Conservation (phyloP, 1,140 invertebrate species). For the Drosophila kohkoa region DNA sequence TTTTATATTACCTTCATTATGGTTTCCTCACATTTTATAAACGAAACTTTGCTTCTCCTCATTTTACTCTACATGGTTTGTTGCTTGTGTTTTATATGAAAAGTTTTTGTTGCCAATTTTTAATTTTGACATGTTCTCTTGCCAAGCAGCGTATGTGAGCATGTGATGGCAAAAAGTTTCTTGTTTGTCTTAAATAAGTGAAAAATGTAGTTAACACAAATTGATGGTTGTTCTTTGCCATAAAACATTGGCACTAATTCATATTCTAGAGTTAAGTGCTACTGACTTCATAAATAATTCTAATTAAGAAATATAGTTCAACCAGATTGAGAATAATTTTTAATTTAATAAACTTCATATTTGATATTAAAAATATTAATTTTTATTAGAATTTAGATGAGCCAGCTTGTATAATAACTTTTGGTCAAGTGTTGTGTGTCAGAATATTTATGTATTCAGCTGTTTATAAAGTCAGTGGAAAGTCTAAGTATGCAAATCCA, state of each 20-base stretch:
- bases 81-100: conserved; percentile 48
- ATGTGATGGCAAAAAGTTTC: conserved; percentile 18
- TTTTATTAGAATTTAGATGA: too few relatives aligned
- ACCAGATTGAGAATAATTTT: too few relatives aligned
- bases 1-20: conserved; percentile 4
- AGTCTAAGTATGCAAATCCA: conserved; percentile 73
- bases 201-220: neutral
- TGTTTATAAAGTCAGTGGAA: conserved; percentile 58
- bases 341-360: neutral
- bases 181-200: conserved; percentile 13
- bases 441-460: conserved; percentile 49
- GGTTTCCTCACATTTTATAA: neutral
- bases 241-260: neutral
- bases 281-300: too few relatives aligned
- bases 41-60: conserved; percentile 12
- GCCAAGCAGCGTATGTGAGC: neutral
- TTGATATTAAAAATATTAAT: neutral
- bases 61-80: conserved; percentile 3
- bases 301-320: too few relatives aligned
- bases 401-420: conserved; percentile 1
- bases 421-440: conserved; percentile 1
- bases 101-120: conserved; percentile 59
- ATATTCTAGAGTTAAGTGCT: neutral
- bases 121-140: conserved; percentile 26
- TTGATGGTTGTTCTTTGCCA: neutral